Conservation (phyloP, 92 coral and sea anemone genomes). For the Porites cylindrica region DNA sequence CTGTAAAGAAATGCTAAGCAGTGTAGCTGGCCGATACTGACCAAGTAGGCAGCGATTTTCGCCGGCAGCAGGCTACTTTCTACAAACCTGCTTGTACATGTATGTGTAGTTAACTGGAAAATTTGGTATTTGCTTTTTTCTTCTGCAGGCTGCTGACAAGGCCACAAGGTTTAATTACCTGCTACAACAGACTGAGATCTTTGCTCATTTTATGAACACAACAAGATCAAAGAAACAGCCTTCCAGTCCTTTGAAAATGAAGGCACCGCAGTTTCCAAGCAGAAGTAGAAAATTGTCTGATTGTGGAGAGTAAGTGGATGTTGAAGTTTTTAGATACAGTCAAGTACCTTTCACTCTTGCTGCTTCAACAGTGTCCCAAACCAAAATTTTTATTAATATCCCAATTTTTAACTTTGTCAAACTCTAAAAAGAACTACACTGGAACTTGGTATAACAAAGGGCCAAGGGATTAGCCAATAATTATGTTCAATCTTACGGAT, state of each 20-base stretch:
- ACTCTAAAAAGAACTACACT: too few species aligned
- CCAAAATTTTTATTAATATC: too few species aligned
- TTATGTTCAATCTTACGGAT: too few species aligned
- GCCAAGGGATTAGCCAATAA: too few species aligned
- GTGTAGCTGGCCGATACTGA: too few species aligned
- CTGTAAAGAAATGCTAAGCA: too few species aligned
- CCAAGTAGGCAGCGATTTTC: too few species aligned
- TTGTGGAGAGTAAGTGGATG: slow-evolving; percentile 92
- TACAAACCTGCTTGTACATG: too few species aligned
- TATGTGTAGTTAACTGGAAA: neutral
- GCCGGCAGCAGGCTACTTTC: too few species aligned
- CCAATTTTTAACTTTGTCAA: too few species aligned
- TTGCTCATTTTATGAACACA: slow-evolving; percentile 98
- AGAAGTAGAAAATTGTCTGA: slow-evolving; percentile 89
- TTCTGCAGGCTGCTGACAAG: slow-evolving; percentile 85
- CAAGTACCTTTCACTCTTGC: neutral
- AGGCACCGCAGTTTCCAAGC: slow-evolving; percentile 91
- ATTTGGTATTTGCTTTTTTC: neutral
- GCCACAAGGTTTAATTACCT: slow-evolving; percentile 96
- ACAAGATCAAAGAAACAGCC: slow-evolving; percentile 89
- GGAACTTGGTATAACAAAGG: too few species aligned
- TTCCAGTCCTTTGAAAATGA: slow-evolving; percentile 95
- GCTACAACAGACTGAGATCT: slow-evolving; percentile 92
- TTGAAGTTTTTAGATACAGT: neutral
- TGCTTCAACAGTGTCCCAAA: neutral